A percentile compares a stretch with the other conserved stretches of the same genome.
Evolutionary conservation across 2,888 invertebrate species (phyloP).

Genomic region (Allacma fusca): DNA sequence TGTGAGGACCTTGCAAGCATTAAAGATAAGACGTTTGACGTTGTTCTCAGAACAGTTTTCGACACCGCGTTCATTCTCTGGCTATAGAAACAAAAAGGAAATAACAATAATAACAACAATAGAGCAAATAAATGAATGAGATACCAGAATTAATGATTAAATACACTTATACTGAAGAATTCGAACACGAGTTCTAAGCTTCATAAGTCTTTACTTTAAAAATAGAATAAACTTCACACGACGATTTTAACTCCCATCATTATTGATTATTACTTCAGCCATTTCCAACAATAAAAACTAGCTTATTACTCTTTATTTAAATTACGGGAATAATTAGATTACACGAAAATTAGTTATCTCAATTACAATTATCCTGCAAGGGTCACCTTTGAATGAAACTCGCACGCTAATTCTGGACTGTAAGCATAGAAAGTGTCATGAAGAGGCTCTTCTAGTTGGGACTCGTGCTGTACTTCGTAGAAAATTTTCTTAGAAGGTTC

Average conservation of each 20-base stretch:
- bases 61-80: conserved; percentile 20
- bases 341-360: no score
- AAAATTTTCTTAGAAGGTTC: neutral
- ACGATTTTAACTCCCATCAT: no score
- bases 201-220: no score
- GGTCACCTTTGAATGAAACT: conserved; percentile 35
- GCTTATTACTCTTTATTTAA: no score
- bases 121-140: neutral
- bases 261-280: no score
- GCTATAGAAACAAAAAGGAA: neutral
- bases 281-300: no score
- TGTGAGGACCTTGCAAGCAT: conserved; percentile 21
- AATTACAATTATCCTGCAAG: no score
- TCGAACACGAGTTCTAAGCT: no score
- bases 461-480: conserved; percentile 16
- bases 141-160: neutral
- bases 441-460: conserved; percentile 16
- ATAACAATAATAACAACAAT: neutral
- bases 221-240: no score
- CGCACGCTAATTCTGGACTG: conserved; percentile 36
- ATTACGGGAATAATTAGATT: no score
- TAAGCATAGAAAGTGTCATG: conserved; percentile 6
- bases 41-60: conserved; percentile 30
- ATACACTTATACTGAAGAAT: no score
- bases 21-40: conserved; percentile 32